Evolutionary conservation across 2,797 vertebrate species (phyloP).

Genomic region (Cryptoprocta ferox): DNA sequence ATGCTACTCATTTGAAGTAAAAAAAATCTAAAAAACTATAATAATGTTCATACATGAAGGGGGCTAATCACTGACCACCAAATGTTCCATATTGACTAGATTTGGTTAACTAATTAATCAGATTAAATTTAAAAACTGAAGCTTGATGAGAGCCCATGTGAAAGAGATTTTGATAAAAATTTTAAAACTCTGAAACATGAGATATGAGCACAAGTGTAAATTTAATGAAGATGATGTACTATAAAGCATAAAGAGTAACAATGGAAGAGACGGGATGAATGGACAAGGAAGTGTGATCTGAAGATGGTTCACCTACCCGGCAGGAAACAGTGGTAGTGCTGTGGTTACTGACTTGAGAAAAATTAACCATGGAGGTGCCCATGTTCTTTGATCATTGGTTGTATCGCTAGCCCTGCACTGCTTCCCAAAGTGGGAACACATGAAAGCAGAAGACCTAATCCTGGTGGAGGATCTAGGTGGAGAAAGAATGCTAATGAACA

Average conservation of each 20-base stretch:
- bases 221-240: neutral
- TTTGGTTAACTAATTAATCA: neutral
- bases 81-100: neutral
- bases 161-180: neutral
- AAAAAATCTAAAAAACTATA: neutral
- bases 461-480: neutral
- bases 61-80: neutral
- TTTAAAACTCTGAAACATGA: neutral
- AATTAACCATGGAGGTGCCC: neutral
- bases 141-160: neutral
- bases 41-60: neutral
- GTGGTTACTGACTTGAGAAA: neutral
- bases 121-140: neutral
- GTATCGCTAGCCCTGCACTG: no score
- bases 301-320: neutral
- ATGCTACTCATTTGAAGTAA: neutral
- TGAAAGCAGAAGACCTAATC: neutral
- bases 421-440: neutral
- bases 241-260: neutral
- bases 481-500: neutral
- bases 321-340: neutral
- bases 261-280: neutral
- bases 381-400: neutral
- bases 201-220: neutral
- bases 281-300: neutral